Conservation (phyloP, 2,888 invertebrate genomes). For the Scrobipalpa atriplicella region DNA sequence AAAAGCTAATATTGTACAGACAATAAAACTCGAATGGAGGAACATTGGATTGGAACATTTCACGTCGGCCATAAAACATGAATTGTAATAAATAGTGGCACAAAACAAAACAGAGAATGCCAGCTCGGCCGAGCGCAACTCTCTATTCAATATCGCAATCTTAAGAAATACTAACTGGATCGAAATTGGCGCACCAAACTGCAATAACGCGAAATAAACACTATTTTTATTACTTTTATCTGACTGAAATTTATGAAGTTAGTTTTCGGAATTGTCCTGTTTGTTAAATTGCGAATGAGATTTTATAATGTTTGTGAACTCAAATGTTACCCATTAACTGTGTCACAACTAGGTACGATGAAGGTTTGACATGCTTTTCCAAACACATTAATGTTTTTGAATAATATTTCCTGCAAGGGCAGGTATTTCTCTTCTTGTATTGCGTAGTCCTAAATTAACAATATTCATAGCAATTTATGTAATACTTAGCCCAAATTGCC, state of each 20-base stretch:
- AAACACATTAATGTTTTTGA: too few species aligned
- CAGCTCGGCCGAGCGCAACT: constrained; percentile 53
- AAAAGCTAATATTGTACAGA: constrained; percentile 29
- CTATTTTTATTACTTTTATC: constrained; percentile 34
- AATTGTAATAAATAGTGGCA: constrained; percentile 43
- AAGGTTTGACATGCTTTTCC: too few species aligned
- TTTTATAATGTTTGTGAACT: neutral
- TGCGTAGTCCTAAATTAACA: too few species aligned
- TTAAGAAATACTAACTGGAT: constrained; percentile 72
- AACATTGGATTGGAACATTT: constrained; percentile 31
- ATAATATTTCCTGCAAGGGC: too few species aligned
- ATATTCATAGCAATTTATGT: too few species aligned
- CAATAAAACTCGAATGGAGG: constrained; percentile 33
- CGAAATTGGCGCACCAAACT: constrained; percentile 59
- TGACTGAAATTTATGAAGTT: constrained; percentile 24
- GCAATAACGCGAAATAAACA: constrained; percentile 57
- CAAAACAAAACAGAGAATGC: constrained; percentile 52
- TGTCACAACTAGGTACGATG: too few species aligned
- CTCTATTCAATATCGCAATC: constrained; percentile 65
- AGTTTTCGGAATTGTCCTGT: constrained; percentile 14
- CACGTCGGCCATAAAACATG: constrained; percentile 34
- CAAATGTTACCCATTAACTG: too few species aligned
- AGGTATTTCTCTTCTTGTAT: too few species aligned
- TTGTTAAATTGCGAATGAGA: constrained; percentile 4
- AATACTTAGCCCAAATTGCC: too few species aligned